Evolutionary conservation across 2,888 invertebrate genomes (phyloP).

Genomic region (Brassicogethes aeneus): DNA sequence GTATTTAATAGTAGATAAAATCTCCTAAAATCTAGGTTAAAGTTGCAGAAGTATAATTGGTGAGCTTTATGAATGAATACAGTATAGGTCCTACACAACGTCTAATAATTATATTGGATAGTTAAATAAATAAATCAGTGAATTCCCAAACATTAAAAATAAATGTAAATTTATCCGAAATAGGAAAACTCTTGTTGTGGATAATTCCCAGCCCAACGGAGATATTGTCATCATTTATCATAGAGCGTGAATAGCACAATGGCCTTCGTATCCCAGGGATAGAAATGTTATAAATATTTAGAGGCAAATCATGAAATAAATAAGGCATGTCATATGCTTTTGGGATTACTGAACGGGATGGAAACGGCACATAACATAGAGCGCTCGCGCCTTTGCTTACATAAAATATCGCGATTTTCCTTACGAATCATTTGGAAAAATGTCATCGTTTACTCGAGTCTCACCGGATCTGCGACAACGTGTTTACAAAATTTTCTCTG

Average conservation of each 20-base stretch:
- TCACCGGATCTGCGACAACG: conserved; percentile 4
- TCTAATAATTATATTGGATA: no score
- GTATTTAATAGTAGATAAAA: no score
- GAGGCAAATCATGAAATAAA: conserved; percentile 36
- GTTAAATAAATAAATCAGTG: no score
- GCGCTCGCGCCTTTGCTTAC: conserved; percentile 1
- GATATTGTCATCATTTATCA: conserved; percentile 36
- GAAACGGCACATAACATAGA: not conserved
- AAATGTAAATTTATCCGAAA: no score
- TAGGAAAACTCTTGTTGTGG: no score
- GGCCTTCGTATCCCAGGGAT: conserved; percentile 19
- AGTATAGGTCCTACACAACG: no score
- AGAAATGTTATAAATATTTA: conserved; percentile 38
- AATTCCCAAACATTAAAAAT: no score
- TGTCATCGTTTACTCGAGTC: conserved; percentile 12
- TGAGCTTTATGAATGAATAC: no score
- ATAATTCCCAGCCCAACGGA: no score
- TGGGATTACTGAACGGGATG: conserved; percentile 7
- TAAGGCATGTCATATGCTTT: conserved; percentile 23
- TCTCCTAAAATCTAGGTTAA: no score
- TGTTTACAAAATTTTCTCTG: not conserved
- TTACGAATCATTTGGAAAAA: conserved; percentile 15
- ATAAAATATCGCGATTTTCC: conserved; percentile 11
- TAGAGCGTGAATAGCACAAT: conserved; percentile 24
- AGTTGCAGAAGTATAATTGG: no score